Conservation (phyloP, 2,113 vertebrate genomes). For the Tauraco erythrolophus region DNA sequence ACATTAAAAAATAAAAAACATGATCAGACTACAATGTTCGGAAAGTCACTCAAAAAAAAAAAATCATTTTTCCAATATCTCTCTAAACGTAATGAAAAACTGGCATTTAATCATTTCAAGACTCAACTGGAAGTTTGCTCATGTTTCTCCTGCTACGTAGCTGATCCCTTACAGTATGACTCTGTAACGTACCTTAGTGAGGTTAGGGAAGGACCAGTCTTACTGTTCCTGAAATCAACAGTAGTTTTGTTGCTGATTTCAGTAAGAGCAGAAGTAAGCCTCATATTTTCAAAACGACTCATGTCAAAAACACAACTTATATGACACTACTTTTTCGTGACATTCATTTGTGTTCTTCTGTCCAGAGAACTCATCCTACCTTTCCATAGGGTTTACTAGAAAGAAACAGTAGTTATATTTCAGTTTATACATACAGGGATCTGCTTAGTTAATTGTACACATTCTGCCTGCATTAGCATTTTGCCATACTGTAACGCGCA, state of each 20-base stretch:
- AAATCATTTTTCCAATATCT: not conserved
- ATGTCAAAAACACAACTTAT: not conserved
- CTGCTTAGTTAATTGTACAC: not conserved
- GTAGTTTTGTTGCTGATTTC: not conserved
- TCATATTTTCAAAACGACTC: not conserved
- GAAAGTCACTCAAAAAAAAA: not conserved
- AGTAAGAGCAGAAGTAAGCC: not conserved
- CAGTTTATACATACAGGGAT: not conserved
- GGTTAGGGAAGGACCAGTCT: not conserved
- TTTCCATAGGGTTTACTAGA: not conserved
- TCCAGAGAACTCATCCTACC: not conserved
- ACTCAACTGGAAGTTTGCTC: not conserved
- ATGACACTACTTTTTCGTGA: not conserved
- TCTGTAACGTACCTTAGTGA: not conserved
- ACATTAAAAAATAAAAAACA: not conserved
- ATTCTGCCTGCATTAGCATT: slow-evolving; percentile 23
- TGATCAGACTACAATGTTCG: not conserved
- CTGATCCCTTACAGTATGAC: not conserved
- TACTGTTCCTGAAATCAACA: not conserved
- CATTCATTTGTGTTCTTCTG: not conserved
- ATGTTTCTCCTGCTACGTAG: not conserved
- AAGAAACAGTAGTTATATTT: not conserved
- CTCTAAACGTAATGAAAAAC: not conserved
- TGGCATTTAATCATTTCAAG: not conserved
- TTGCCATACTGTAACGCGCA: not conserved